These are phyloP conservation scores for Aldrovandia affinis DNA, from an alignment of 2,797 vertebrate species.

Conservation along the genomic window DNA sequence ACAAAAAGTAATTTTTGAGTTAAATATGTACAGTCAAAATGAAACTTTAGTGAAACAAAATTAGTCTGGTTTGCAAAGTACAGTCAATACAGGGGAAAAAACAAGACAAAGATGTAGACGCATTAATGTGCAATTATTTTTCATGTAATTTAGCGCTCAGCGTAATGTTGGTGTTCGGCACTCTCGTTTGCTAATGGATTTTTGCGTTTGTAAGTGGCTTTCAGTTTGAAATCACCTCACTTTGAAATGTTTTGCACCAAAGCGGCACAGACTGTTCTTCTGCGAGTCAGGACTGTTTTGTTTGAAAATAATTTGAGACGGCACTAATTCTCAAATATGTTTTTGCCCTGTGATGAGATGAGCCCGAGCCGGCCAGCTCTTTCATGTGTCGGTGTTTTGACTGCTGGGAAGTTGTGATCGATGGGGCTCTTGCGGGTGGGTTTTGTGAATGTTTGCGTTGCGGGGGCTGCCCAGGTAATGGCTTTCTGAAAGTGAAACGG, in stretches of 20 bases:
- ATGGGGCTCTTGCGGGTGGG: not conserved
- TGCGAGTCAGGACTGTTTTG: not conserved
- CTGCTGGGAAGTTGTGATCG: not conserved
- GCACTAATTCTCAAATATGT: not conserved
- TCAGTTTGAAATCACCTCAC: not conserved
- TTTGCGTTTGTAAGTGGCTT: not conserved
- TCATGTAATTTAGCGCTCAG: not conserved
- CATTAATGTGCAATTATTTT: not conserved
- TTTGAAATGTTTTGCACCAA: not conserved
- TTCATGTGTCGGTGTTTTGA: not conserved
- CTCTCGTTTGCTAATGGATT: not conserved
- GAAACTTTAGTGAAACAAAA: not conserved
- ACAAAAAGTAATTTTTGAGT: too few relatives aligned
- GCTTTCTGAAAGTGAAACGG: not conserved
- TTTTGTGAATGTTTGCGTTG: not conserved
- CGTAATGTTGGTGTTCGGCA: not conserved
- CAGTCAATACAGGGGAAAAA: not conserved
- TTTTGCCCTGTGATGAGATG: not conserved
- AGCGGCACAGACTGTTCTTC: not conserved
- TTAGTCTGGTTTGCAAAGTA: not conserved
- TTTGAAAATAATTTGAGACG: conserved; percentile 6
- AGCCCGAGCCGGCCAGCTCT: not conserved
- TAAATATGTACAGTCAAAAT: too few relatives aligned
- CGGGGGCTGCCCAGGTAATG: not conserved
- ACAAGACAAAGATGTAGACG: not conserved